Conservation (phyloP, 2,888 invertebrate genomes). For the Trimorus sp. region DNA sequence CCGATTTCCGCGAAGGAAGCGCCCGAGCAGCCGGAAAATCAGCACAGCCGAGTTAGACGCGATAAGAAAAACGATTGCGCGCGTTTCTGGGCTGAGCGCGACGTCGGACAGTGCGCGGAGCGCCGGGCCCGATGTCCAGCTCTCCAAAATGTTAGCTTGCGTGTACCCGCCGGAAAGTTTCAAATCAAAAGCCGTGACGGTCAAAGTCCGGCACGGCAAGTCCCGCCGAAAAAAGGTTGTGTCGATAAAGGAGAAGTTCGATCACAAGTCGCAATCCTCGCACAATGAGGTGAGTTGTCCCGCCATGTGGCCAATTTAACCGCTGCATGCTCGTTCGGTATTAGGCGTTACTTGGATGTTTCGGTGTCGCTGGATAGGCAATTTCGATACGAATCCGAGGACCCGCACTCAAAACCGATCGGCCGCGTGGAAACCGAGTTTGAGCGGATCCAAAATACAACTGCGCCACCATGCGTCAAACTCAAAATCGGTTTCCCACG, state of each 20-base stretch:
- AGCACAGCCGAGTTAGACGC: constrained; percentile 35
- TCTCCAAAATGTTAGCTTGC: constrained; percentile 76
- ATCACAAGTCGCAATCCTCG: constrained; percentile 54
- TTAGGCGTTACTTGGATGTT: constrained; percentile 25
- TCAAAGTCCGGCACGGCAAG: constrained; percentile 76
- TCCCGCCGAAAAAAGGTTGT: constrained; percentile 75
- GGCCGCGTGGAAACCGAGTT: background rate
- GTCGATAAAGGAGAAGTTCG: constrained; percentile 72
- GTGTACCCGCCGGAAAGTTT: constrained; percentile 80
- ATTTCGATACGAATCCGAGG: constrained; percentile 41
- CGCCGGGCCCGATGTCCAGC: constrained; percentile 45
- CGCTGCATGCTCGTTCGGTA: constrained; percentile 40
- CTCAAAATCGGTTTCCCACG: background rate
- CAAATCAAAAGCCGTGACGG: constrained; percentile 76
- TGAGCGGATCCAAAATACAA: constrained; percentile 2
- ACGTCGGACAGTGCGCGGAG: constrained; percentile 45
- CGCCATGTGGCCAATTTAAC: constrained; percentile 38
- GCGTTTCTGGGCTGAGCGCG: constrained; percentile 40
- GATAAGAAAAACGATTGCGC: constrained; percentile 39
- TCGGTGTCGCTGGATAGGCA: constrained; percentile 35
- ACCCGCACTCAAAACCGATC: constrained; percentile 17
- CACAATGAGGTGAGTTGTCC: constrained; percentile 67
- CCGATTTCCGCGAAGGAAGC: constrained; percentile 61
- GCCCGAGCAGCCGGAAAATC: constrained; percentile 43
- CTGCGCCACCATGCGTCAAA: background rate